Conservation (phyloP, 2,888 invertebrate species). For the Rotaria sp. region DNA sequence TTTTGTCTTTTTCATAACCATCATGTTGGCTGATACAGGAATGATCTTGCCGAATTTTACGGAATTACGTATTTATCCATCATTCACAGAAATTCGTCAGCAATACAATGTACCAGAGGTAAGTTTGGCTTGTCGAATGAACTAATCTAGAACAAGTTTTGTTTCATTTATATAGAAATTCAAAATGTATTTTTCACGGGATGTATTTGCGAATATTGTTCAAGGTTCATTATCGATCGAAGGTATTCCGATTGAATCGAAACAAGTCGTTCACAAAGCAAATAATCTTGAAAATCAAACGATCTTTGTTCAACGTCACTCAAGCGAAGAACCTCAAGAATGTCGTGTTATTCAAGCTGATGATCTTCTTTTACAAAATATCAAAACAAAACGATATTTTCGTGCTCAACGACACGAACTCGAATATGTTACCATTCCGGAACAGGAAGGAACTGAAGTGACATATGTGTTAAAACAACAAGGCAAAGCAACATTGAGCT, state of each 20-base stretch:
- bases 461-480: not conserved
- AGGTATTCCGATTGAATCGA: not conserved
- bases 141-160: not conserved
- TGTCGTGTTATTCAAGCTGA: not conserved
- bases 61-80: conserved; percentile 20
- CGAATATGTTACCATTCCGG: not conserved
- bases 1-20: not conserved
- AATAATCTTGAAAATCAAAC: conserved; percentile 20
- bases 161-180: not conserved
- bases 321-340: not conserved
- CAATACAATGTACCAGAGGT: not conserved
- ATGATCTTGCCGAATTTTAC: not conserved
- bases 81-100: conserved; percentile 24
- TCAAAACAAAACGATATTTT: conserved; percentile 21
- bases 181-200: not conserved
- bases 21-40: not conserved
- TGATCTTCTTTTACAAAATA: conserved; percentile 12
- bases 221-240: not conserved
- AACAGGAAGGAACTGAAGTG: not conserved
- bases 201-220: not conserved
- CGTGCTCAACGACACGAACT: not conserved
- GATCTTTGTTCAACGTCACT: not conserved
- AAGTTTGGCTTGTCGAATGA: not conserved
- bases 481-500: not conserved
- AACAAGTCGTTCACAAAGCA: not conserved